Percentiles rank a stretch among this genome's conserved stretches.
These are phyloP conservation scores for Chaetophractus vellerosus DNA, from an alignment of 2,797 vertebrate species.

Conservation along the genomic window DNA sequence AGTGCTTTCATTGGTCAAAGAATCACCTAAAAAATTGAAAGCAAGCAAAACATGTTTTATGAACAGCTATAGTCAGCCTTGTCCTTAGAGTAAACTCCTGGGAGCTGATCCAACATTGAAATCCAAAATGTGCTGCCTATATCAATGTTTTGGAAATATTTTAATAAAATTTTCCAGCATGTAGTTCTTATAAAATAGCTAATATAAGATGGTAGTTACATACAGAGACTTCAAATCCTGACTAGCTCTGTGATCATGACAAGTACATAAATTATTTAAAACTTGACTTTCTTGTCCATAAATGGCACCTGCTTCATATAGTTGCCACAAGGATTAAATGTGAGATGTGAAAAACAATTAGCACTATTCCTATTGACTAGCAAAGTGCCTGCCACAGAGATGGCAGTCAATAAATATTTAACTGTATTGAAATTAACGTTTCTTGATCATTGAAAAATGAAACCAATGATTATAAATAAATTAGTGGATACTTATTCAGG, in stretches of 20 bases:
- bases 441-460: neutral
- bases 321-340: neutral
- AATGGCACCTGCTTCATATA: neutral
- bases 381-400: neutral
- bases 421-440: neutral
- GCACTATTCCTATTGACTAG: neutral
- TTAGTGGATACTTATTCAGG: neutral
- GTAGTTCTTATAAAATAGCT: neutral
- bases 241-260: neutral
- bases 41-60: constrained; percentile 45
- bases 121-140: constrained; percentile 18
- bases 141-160: constrained; percentile 28
- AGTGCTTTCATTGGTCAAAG: constrained; percentile 4
- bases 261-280: neutral
- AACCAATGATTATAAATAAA: neutral
- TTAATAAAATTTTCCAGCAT: neutral
- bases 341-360: neutral
- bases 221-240: neutral
- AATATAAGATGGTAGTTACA: neutral
- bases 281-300: neutral
- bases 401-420: neutral
- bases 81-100: constrained; percentile 10
- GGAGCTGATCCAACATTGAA: constrained; percentile 38
- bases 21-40: constrained; percentile 64
- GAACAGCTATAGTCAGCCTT: neutral